Evolutionary conservation across 2,888 invertebrate genomes (phyloP).

Genomic region (Cynaeus angustus): DNA sequence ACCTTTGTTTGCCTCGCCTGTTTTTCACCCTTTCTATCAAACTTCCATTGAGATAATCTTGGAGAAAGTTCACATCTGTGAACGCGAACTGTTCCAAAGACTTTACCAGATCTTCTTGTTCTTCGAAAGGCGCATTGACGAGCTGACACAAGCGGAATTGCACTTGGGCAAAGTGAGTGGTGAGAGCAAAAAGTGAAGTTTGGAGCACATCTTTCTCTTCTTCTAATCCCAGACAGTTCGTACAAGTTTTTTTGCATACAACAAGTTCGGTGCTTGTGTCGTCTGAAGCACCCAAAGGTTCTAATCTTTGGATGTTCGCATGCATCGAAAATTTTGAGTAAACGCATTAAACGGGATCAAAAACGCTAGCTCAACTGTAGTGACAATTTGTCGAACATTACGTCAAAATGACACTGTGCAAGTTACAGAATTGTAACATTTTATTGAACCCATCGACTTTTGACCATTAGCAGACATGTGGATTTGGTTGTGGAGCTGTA

Average conservation of each 20-base stretch:
- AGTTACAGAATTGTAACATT: too few relatives aligned
- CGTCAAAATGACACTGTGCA: conserved; percentile 38
- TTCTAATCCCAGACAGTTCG: conserved; percentile 76
- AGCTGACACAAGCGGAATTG: conserved; percentile 90
- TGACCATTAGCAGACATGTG: conserved; percentile 19
- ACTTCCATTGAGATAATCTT: conserved; percentile 66
- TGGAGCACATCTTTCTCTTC: conserved; percentile 93
- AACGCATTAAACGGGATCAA: background rate
- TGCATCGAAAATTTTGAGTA: conserved; percentile 23
- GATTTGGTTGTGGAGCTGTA: conserved; percentile 7
- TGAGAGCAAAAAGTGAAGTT: conserved; percentile 91
- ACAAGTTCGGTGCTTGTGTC: conserved; percentile 26
- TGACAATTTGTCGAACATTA: conserved; percentile 12
- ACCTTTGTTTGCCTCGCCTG: conserved; percentile 73
- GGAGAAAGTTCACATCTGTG: conserved; percentile 87
- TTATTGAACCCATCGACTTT: background rate
- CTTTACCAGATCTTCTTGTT: conserved; percentile 89
- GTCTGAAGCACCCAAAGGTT: conserved; percentile 48
- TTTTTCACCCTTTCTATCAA: conserved; percentile 69
- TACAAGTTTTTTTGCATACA: conserved; percentile 1
- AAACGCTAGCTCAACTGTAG: background rate
- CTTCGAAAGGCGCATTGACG: conserved; percentile 84
- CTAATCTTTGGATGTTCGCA: conserved; percentile 33
- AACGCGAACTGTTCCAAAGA: conserved; percentile 97
- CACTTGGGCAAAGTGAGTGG: conserved; percentile 97